A percentile compares a stretch with the other conserved stretches of the same genome.
Evolutionary conservation across 2,113 vertebrate genomes (phyloP).

Genomic region (Paradisaea rubra): DNA sequence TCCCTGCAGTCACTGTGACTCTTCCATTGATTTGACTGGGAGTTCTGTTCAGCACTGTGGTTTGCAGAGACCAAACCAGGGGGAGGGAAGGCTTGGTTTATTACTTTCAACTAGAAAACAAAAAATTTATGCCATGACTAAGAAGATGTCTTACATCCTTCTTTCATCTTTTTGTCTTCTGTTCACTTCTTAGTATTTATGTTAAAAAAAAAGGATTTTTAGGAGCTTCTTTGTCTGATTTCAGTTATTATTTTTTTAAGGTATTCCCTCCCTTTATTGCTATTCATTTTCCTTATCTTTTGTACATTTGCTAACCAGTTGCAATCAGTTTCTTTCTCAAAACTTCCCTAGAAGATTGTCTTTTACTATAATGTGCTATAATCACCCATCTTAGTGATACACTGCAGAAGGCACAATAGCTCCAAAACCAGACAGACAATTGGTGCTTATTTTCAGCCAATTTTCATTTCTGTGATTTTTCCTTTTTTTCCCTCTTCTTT

Average conservation of each 20-base stretch:
- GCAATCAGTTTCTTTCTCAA: conserved; percentile 4
- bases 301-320: not conserved
- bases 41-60: not conserved
- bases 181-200: not conserved
- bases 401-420: conserved; percentile 30
- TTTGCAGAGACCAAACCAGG: not conserved
- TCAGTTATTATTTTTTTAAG: not conserved
- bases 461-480: conserved; percentile 41
- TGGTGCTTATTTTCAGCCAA: conserved; percentile 43
- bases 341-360: conserved; percentile 18
- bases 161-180: not conserved
- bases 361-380: conserved; percentile 46
- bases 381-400: conserved; percentile 5
- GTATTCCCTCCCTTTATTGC: not conserved
- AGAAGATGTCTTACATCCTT: not conserved
- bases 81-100: not conserved
- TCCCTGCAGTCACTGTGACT: not conserved
- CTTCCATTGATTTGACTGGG: not conserved
- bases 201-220: not conserved
- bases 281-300: conserved; percentile 4
- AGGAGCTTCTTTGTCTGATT: not conserved
- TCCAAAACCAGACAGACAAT: conserved; percentile 18
- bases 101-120: not conserved
- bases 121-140: not conserved
- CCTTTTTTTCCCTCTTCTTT: not conserved